phyloP scores from a whole-genome alignment of 2,888 invertebrate species.

The Tetrapedia diversipes region DNA sequence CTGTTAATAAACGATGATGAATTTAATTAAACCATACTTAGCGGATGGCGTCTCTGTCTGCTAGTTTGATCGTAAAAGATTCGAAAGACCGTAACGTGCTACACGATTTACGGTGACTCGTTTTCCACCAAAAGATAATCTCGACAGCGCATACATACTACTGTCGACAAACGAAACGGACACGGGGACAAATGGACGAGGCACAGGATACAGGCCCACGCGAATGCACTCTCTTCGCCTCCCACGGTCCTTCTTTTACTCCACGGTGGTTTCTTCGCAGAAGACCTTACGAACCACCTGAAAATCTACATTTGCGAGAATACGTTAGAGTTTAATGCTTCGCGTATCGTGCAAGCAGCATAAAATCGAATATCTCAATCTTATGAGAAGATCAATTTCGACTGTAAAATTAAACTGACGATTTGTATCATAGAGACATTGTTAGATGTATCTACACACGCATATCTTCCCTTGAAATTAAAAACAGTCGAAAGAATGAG shows the following conservation, averaged over 20 bases:
- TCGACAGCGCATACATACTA: constrained; percentile 65
- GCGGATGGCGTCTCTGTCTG: neutral
- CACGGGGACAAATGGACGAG: constrained; percentile 73
- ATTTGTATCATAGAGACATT: neutral
- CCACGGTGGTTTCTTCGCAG: constrained; percentile 39
- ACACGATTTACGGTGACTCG: constrained; percentile 61
- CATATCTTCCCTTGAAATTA: neutral
- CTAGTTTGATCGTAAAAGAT: neutral
- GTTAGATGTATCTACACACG: neutral
- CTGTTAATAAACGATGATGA: neutral
- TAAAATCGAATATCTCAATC: constrained; percentile 5
- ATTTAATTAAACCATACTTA: constrained; percentile 14
- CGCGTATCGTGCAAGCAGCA: neutral
- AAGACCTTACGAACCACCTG: constrained; percentile 55
- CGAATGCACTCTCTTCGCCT: constrained; percentile 70
- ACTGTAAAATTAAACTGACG: neutral
- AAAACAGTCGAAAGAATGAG: too few species aligned
- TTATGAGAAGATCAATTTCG: constrained; percentile 9
- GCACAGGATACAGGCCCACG: constrained; percentile 72
- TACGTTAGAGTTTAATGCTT: constrained; percentile 9
- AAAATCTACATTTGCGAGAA: constrained; percentile 38
- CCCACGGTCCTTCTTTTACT: constrained; percentile 72
- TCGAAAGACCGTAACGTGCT: constrained; percentile 35
- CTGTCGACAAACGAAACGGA: constrained; percentile 67
- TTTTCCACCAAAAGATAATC: constrained; percentile 62